These are phyloP conservation scores for Rhinophrynus dorsalis DNA, from an alignment of 2,797 vertebrate species.

Conservation along the genomic window DNA sequence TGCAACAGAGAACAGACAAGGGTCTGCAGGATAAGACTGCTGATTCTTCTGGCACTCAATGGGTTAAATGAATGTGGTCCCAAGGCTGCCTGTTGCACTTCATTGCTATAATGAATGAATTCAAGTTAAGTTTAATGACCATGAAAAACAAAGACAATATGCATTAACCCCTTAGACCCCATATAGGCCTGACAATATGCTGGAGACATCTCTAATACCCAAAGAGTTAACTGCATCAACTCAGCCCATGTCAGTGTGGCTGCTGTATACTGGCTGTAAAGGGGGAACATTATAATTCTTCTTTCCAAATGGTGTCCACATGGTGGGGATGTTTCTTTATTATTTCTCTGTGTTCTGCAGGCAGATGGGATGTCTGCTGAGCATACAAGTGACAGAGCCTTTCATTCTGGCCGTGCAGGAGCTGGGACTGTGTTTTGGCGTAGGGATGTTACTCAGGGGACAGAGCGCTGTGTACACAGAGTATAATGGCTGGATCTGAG, in stretches of 20 bases:
- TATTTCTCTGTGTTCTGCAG: conserved; percentile 8
- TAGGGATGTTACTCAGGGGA: not conserved
- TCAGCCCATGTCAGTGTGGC: not conserved
- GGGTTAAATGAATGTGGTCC: no score
- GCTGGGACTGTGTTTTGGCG: conserved; percentile 19
- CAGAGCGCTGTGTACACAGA: conserved; percentile 3
- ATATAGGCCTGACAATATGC: no score
- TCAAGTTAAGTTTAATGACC: no score
- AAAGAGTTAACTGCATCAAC: not conserved
- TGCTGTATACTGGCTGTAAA: not conserved
- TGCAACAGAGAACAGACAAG: no score
- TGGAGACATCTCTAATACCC: no score
- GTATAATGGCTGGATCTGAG: conserved; percentile 4
- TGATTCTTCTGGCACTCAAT: no score
- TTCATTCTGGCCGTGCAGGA: conserved; percentile 15
- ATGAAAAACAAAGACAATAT: no score
- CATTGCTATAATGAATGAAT: no score
- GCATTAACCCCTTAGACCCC: no score
- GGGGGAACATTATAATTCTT: not conserved
- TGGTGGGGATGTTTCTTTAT: not conserved
- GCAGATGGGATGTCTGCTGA: conserved; percentile 32
- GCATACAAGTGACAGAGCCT: conserved; percentile 31
- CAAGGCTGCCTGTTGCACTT: no score
- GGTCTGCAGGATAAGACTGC: no score
- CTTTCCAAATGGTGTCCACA: not conserved